phyloP scores from a whole-genome alignment of 2,888 invertebrate genomes.

The Branchellion lobata region DNA sequence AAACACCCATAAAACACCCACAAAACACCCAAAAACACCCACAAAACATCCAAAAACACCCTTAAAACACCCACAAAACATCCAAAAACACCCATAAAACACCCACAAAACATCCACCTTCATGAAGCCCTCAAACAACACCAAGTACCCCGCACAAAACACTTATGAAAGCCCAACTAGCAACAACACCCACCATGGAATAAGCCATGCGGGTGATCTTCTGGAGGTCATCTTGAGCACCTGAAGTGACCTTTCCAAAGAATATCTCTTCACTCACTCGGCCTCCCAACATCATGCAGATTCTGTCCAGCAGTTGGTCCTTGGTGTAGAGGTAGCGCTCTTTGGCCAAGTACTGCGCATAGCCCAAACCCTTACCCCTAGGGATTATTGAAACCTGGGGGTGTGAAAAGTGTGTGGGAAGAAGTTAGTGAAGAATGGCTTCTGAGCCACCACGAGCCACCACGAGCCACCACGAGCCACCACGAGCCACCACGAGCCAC shows the following conservation, averaged over 20 bases:
- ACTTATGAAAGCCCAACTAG: no score
- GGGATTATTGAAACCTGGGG: constrained; percentile 87
- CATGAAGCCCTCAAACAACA: no score
- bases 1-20: no score
- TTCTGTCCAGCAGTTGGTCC: constrained; percentile 92
- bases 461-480: neutral
- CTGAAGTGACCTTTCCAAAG: constrained; percentile 91
- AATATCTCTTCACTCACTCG: constrained; percentile 95
- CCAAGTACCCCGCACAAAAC: no score
- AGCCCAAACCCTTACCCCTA: constrained; percentile 94
- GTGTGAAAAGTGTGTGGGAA: neutral
- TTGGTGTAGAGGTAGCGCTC: constrained; percentile 95
- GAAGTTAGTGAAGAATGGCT: neutral
- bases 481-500: neutral
- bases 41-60: no score
- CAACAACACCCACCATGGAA: constrained; percentile 79
- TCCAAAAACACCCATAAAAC: no score
- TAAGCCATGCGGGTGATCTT: constrained; percentile 98
- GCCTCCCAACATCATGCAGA: constrained; percentile 99
- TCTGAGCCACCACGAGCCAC: neutral
- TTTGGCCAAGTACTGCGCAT: constrained; percentile 97
- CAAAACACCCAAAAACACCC: no score
- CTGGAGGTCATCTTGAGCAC: constrained; percentile 95
- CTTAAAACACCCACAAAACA: no score
- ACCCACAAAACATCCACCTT: no score